These are phyloP conservation scores for Hypsopygia costalis DNA, from an alignment of 2,888 invertebrate species.

Conservation along the genomic window DNA sequence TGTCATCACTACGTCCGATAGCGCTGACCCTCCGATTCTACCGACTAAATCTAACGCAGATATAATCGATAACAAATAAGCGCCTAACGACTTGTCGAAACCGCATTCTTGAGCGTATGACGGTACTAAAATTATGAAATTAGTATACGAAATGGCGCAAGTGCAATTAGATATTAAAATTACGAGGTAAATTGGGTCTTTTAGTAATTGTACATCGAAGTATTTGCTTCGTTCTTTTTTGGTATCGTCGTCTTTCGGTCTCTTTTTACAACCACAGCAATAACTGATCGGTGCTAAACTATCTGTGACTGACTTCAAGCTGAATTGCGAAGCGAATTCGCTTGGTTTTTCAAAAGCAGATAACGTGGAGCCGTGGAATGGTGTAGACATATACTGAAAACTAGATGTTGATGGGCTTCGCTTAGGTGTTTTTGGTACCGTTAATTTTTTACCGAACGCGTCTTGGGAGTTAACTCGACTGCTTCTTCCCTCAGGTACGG, in stretches of 20 bases:
- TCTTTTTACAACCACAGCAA: constrained; percentile 59
- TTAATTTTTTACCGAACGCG: constrained; percentile 57
- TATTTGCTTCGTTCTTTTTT: constrained; percentile 81
- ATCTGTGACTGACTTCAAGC: constrained; percentile 84
- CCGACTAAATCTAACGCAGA: constrained; percentile 90
- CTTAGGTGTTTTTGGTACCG: constrained; percentile 76
- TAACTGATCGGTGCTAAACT: constrained; percentile 70
- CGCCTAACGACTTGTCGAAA: constrained; percentile 86
- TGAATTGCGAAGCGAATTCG: constrained; percentile 89
- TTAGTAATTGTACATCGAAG: constrained; percentile 86
- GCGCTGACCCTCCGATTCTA: constrained; percentile 90
- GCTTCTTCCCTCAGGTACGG: constrained; percentile 83
- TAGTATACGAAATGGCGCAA: constrained; percentile 92
- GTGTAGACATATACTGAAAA: constrained; percentile 91
- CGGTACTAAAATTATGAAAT: constrained; percentile 90
- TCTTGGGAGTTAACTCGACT: constrained; percentile 60
- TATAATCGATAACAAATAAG: constrained; percentile 88
- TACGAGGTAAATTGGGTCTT: constrained; percentile 89
- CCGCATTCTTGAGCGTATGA: constrained; percentile 86
- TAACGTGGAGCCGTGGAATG: constrained; percentile 91
- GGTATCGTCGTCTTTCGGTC: constrained; percentile 46
- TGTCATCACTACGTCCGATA: constrained; percentile 88
- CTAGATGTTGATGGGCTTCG: constrained; percentile 89
- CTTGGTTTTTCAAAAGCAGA: constrained; percentile 88
- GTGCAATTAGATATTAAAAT: constrained; percentile 92